Evolutionary conservation across 2,113 vertebrate genomes (phyloP), one percentile per base, ranked within the genome.

Genomic region (Etheostoma cragini): DNA sequence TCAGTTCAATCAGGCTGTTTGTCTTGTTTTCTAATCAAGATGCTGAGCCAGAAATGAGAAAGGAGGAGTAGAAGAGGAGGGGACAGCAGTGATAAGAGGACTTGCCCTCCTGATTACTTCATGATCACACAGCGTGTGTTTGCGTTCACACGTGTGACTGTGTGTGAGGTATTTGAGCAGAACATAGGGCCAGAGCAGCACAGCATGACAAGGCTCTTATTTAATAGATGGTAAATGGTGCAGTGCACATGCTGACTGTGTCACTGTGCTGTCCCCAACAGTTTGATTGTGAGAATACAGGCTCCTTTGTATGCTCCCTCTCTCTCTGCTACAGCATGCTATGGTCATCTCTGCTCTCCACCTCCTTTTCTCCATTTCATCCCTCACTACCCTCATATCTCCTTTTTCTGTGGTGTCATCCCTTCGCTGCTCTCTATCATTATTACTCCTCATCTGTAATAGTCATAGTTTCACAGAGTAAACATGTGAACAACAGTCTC

Each of bases 401-500:
- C 46, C 66, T 52, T 58, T 57, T 57, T 68, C 61, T 63, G 5
- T 50, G 33, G 61, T 78, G 70, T 84, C 80, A 84, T 76, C 74
- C 61, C 54, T 84, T 42, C 13, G 0, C 54, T 88, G 70, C 73
- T 71, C 66, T 64, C 74, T 53, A 66, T 79, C 70, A 15, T 62
- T 85, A 71, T 77, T 63, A 50, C 78, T 62, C 72, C 50, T 73
- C 30, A 22, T 69, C 78, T 84, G 67, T 77, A 79, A 57, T 56
- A 47, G 67, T 81, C 78, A 50, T 68, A 72, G 66, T 77, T 82
- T 78, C 61, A 24, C 60, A 64, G 46, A 45, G 67, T 84, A 82
- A 87, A 84, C 82, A 84, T 62, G 82, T 3, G 72, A 88, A 93
- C 89, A 92, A 91, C 57, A 58, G 70, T 0, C 16, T 56, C 79